Base-by-base conservation (phyloP, 2,888 invertebrate genomes). In the Amblyjoppa proteus region DNA sequence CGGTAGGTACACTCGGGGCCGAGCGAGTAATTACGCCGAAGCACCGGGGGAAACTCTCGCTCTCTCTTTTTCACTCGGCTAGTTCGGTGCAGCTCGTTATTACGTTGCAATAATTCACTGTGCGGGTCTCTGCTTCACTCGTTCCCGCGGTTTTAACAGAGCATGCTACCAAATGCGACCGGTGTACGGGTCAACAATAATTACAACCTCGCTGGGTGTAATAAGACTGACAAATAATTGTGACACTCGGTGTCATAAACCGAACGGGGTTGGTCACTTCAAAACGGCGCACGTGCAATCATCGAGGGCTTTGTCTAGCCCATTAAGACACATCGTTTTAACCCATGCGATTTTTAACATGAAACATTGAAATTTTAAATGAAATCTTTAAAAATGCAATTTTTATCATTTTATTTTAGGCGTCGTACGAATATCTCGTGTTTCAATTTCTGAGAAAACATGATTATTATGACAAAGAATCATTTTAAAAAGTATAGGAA, bases 21-120 rank as follows among this genome's bases (percentile, higher is more conserved):
- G 64, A 61, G 73, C 79, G 83, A 85, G 85, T 85, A 85, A 85
- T 85, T 85, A 85, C 82, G 61, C 76, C 70, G 51, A 70, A 45
- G 83, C 58, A 69, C 66, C 81, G 61, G 61, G 34, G 56, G 31
- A 38, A 28, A 25, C 45, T 76, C 68, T 5, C 25, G 11, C 58
- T 45, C 68, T 0, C 25, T 25, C 68, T 45, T 70, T 28, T 51
- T 34, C n/a, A 6, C 56, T 13, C 31, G 71, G 41, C 56, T 51
- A 73, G 66, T 81, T 31, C 69, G 31, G 49, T 85, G 66, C 76
- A 80, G 70, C 56, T 85, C 85, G 81, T 87, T 85, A 87, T 86
- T 85, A 86, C 87, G 61, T 75, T 61, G 82, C 84, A 77, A 87
- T 84, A 84, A 86, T 86, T 87, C 83, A 84, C 81, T 64, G 64